Evolutionary conservation across 2,113 vertebrate species (phyloP).

Genomic region (Pterocles gutturalis): DNA sequence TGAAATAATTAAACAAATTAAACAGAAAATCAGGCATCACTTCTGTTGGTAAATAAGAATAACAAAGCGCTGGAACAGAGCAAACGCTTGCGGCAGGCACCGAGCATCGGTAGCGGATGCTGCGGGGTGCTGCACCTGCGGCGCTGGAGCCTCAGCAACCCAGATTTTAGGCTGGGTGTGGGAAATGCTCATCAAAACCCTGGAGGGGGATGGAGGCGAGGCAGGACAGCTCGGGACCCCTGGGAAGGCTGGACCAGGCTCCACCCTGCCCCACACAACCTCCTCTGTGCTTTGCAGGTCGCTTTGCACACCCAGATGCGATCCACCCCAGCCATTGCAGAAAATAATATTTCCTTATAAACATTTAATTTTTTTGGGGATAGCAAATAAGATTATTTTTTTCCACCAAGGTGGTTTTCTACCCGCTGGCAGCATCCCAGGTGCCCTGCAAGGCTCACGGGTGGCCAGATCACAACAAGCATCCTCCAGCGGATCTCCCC

Average conservation of each 20-base stretch:
- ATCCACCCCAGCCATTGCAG: neutral
- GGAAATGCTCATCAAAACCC: neutral
- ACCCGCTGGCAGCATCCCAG: neutral
- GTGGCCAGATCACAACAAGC: accelerated
- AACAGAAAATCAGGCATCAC: neutral
- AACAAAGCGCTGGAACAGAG: neutral
- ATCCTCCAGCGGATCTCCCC: neutral
- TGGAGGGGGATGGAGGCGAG: accelerated
- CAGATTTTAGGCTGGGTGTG: neutral
- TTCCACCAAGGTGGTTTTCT: neutral
- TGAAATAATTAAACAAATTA: neutral
- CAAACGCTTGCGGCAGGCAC: accelerated
- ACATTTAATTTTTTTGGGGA: neutral
- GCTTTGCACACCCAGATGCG: accelerated
- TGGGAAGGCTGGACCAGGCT: neutral
- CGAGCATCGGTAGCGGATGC: neutral
- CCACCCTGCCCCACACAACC: too few species aligned
- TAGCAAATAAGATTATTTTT: neutral
- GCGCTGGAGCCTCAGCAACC: neutral
- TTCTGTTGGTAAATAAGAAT: neutral
- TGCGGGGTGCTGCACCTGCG: neutral
- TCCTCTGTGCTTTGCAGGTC: neutral
- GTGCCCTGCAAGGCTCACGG: neutral
- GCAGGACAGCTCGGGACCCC: neutral
- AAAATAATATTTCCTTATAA: neutral